Evolutionary conservation across 2,888 invertebrate species (phyloP).

Genomic region (Dicyrtomina minuta): DNA sequence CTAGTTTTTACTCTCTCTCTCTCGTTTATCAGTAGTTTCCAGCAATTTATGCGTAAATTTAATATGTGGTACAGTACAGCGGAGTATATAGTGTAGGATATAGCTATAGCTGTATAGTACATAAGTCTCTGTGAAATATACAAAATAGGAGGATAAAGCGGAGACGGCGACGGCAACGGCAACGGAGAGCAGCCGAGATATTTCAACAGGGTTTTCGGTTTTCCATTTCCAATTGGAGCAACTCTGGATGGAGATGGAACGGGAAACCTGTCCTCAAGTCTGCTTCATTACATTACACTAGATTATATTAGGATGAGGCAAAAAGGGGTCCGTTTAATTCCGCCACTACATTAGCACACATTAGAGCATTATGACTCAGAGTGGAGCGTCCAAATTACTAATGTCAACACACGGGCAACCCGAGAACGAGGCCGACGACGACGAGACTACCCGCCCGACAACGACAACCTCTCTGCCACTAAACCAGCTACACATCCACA

Average conservation of each 20-base stretch:
- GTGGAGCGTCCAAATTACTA: constrained; percentile 36
- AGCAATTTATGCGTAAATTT: too few relatives aligned
- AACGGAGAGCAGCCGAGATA: background rate
- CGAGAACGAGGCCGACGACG: background rate
- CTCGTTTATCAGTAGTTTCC: too few relatives aligned
- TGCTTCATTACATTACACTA: constrained; percentile 35
- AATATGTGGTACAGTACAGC: too few relatives aligned
- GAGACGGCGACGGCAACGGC: background rate
- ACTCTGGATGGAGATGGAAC: too few relatives aligned
- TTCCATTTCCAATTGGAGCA: background rate
- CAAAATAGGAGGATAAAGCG: background rate
- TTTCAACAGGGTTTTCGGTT: constrained; percentile 3
- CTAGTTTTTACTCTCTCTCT: too few relatives aligned
- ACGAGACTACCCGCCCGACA: background rate
- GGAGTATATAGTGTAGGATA: too few relatives aligned
- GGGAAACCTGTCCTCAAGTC: constrained; percentile 23
- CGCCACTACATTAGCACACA: constrained; percentile 39
- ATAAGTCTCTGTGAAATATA: too few relatives aligned
- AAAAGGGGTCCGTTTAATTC: constrained; percentile 41
- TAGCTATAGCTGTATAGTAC: too few relatives aligned
- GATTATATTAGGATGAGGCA: constrained; percentile 37
- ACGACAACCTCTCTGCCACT: background rate
- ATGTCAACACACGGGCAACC: constrained; percentile 32
- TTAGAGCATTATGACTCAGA: constrained; percentile 31
- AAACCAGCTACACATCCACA: too few relatives aligned